A percentile compares a stretch with the other conserved stretches of the same genome.
phyloP scores from a whole-genome alignment of 2,888 invertebrate species.

The Scaeva pyrastri region DNA sequence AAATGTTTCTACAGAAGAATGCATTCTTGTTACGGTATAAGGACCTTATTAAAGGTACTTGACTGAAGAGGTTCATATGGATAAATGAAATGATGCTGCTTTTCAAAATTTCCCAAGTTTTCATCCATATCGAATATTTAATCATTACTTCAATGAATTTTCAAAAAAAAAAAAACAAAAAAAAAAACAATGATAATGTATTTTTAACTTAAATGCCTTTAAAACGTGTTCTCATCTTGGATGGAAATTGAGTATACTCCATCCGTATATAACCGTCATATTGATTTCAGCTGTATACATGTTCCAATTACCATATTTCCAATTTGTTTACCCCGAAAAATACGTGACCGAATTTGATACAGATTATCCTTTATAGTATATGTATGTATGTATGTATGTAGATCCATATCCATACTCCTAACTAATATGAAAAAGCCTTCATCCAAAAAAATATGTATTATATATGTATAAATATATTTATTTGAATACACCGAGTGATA shows the following conservation, averaged over 20 bases:
- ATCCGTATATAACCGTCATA: not conserved
- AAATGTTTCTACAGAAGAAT: too few species aligned
- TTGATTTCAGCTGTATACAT: slow-evolving; percentile 33
- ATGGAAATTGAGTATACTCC: not conserved
- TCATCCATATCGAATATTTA: too few species aligned
- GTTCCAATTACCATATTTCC: slow-evolving; percentile 66
- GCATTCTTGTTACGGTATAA: too few species aligned
- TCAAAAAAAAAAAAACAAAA: not conserved
- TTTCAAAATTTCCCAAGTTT: too few species aligned
- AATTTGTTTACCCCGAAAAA: slow-evolving; percentile 34
- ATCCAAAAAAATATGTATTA: slow-evolving; percentile 5
- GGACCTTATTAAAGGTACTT: too few species aligned
- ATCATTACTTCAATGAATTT: not conserved
- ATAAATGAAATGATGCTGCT: too few species aligned
- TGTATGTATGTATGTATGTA: not conserved
- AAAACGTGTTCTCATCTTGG: not conserved
- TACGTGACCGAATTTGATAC: slow-evolving; percentile 65
- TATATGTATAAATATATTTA: not conserved
- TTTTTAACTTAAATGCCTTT: slow-evolving; percentile 1
- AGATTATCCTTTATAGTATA: slow-evolving; percentile 54
- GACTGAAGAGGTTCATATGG: too few species aligned
- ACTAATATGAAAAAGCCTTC: not conserved
- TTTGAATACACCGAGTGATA: not conserved
- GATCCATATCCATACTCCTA: not conserved
- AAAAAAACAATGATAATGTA: not conserved